Conservation (phyloP, 2,888 invertebrate species). For the Portevinia maculata region DNA sequence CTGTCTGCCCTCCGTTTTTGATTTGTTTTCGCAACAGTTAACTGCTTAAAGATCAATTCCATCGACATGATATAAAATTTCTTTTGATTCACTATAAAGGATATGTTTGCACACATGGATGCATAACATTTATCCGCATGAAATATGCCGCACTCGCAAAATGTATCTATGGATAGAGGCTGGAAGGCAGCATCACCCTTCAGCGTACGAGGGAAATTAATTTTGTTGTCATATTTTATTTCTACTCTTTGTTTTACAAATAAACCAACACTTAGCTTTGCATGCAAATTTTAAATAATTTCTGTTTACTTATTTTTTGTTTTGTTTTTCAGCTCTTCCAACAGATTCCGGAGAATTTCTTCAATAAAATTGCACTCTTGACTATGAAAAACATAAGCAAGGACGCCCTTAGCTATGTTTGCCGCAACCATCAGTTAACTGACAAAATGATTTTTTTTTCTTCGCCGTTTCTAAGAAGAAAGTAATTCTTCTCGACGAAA, state of each 20-base stretch:
- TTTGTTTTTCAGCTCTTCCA: not conserved
- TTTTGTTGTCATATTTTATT: constrained; percentile 8
- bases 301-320: not conserved
- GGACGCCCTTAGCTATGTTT: constrained; percentile 43
- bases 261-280: constrained; percentile 7
- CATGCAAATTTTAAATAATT: constrained; percentile 25
- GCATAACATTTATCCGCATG: constrained; percentile 53
- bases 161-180: not conserved
- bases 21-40: constrained; percentile 61
- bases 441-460: constrained; percentile 44
- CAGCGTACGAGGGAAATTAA: constrained; percentile 21
- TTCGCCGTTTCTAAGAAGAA: constrained; percentile 32
- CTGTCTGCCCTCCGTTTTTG: constrained; percentile 27
- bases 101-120: constrained; percentile 55
- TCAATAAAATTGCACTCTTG: constrained; percentile 41
- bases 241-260: constrained; percentile 10
- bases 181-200: constrained; percentile 5
- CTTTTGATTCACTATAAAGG: constrained; percentile 28
- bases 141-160: constrained; percentile 3
- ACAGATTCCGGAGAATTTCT: constrained; percentile 36
- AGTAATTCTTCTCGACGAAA: constrained; percentile 26
- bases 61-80: constrained; percentile 56
- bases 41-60: constrained; percentile 62
- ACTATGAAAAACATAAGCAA: constrained; percentile 53
- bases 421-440: constrained; percentile 48